These are phyloP conservation scores for Caenorhabditis sp. DNA, from an alignment of 2,888 invertebrate species.

Conservation along the genomic window DNA sequence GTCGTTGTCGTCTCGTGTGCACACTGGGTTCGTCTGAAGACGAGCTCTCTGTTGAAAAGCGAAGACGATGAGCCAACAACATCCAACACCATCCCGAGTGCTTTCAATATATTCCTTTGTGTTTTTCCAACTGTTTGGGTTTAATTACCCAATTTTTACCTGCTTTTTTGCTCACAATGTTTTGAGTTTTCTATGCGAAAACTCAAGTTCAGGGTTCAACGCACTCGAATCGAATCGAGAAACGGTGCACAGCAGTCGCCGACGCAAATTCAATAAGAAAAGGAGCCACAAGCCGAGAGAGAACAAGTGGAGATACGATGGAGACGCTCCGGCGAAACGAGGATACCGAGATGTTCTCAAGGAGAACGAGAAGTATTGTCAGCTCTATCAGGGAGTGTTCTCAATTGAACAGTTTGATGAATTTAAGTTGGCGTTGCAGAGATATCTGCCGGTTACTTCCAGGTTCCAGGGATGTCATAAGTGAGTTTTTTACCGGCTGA, in stretches of 20 bases:
- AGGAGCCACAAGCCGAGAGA: conserved; percentile 54
- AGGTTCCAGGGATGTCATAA: conserved; percentile 91
- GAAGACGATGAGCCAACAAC: too few species aligned
- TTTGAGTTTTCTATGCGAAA: too few species aligned
- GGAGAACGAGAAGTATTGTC: conserved; percentile 79
- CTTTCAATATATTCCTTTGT: too few species aligned
- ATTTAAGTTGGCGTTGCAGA: conserved; percentile 89
- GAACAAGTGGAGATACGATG: conserved; percentile 51
- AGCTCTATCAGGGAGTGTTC: conserved; percentile 86
- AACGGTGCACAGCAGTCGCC: conserved; percentile 63
- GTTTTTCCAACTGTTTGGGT: too few species aligned
- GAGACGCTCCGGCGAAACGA: conserved; percentile 40
- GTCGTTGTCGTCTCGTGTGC: too few species aligned
- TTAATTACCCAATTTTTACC: background rate
- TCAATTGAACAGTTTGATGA: conserved; percentile 91
- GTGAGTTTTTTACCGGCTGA: conserved; percentile 39
- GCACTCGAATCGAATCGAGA: too few species aligned
- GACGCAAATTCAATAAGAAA: conserved; percentile 54
- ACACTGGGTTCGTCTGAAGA: too few species aligned
- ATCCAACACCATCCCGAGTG: too few species aligned
- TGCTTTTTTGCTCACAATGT: too few species aligned
- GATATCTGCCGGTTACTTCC: conserved; percentile 95
- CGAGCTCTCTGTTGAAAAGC: too few species aligned
- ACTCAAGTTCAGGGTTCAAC: conserved; percentile 44
- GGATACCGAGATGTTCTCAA: conserved; percentile 66